Evolutionary conservation across 2,888 invertebrate genomes (phyloP).

Genomic region (Leptopilina syphax): DNA sequence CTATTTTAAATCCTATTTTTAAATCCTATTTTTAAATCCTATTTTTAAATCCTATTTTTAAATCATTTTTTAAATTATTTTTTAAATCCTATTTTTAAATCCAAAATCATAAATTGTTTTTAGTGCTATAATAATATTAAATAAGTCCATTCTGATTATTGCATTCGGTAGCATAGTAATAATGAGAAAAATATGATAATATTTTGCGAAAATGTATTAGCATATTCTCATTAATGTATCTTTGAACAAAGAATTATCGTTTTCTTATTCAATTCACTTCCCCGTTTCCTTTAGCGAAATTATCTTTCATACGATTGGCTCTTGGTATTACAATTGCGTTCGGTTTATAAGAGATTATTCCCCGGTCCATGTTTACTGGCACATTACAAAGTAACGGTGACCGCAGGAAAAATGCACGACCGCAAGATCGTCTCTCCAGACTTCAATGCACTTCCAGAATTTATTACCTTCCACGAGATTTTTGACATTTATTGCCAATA

Average conservation of each 20-base stretch:
- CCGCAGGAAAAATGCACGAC: constrained; percentile 33
- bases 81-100: too few species aligned
- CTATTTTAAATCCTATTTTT: too few species aligned
- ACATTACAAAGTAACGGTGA: constrained; percentile 52
- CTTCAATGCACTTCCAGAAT: neutral
- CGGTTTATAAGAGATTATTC: constrained; percentile 46
- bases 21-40: too few species aligned
- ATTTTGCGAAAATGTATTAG: too few species aligned
- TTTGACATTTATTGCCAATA: constrained; percentile 2
- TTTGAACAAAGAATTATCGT: constrained; percentile 9
- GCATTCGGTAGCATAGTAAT: too few species aligned
- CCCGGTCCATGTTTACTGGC: constrained; percentile 45
- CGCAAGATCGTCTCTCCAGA: constrained; percentile 31
- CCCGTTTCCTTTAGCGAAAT: constrained; percentile 46
- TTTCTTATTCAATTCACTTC: constrained; percentile 38
- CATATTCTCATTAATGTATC: neutral
- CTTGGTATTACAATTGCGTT: constrained; percentile 48
- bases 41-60: too few species aligned
- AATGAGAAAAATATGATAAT: too few species aligned
- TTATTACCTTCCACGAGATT: neutral
- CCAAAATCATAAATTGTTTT: too few species aligned
- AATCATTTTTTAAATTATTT: too few species aligned
- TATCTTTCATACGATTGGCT: constrained; percentile 50
- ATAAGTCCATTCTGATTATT: too few species aligned
- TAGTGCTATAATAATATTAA: too few species aligned